These are phyloP conservation scores for Synergus japonicus DNA, from an alignment of 2,888 invertebrate genomes.

Conservation along the genomic window DNA sequence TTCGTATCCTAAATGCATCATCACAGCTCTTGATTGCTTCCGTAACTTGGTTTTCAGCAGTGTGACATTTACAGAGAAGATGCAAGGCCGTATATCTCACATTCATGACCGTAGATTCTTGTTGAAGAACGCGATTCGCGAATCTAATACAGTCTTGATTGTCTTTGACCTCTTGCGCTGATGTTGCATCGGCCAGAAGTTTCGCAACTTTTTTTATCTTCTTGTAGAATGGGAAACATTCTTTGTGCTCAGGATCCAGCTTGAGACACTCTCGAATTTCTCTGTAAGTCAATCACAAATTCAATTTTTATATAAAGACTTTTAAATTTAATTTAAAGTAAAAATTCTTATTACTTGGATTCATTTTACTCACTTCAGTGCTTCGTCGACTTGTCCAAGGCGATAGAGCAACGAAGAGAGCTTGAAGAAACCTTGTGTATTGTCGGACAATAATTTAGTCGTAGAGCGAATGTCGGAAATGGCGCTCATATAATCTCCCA, in stretches of 20 bases:
- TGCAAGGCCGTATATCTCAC: slow-evolving; percentile 87
- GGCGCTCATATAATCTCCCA: slow-evolving; percentile 90
- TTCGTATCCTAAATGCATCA: slow-evolving; percentile 86
- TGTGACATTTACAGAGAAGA: slow-evolving; percentile 89
- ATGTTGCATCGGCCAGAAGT: slow-evolving; percentile 83
- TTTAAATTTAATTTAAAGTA: slow-evolving; percentile 17
- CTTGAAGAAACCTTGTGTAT: slow-evolving; percentile 90
- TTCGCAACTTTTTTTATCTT: slow-evolving; percentile 96
- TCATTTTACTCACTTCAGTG: slow-evolving; percentile 83
- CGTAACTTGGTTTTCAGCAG: slow-evolving; percentile 84
- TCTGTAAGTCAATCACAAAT: slow-evolving; percentile 72
- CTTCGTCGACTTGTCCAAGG: slow-evolving; percentile 94
- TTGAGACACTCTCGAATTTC: slow-evolving; percentile 98
- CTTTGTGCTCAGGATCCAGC: slow-evolving; percentile 97
- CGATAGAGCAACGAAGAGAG: slow-evolving; percentile 92
- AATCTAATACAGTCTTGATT: slow-evolving; percentile 84
- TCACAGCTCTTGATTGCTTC: slow-evolving; percentile 89
- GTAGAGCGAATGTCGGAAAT: slow-evolving; percentile 94
- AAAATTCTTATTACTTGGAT: background rate
- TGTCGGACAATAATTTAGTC: slow-evolving; percentile 94
- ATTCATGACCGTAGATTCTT: slow-evolving; percentile 85
- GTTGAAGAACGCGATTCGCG: slow-evolving; percentile 83
- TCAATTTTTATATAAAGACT: background rate
- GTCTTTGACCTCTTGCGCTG: slow-evolving; percentile 81
- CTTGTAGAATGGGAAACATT: slow-evolving; percentile 97